phyloP scores from a whole-genome alignment of 2,888 invertebrate genomes.

The Lapara coniferarum region DNA sequence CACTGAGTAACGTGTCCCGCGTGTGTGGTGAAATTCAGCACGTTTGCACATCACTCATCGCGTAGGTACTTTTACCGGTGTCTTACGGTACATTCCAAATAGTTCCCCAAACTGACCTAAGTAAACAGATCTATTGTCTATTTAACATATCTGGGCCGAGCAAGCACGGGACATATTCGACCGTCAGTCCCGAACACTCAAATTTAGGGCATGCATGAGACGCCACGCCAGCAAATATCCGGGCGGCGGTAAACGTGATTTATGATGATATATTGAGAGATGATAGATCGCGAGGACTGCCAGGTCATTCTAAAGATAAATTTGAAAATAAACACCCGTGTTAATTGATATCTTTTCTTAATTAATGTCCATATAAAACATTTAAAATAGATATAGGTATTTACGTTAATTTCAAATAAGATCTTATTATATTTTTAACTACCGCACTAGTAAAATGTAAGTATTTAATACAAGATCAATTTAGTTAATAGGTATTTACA shows the following conservation, averaged over 20 bases:
- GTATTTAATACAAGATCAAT: too few species aligned
- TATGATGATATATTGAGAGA: constrained; percentile 69
- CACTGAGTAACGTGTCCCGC: neutral
- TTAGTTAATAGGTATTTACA: too few species aligned
- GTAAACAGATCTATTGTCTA: constrained; percentile 52
- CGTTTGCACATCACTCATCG: constrained; percentile 34
- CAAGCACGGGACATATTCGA: constrained; percentile 46
- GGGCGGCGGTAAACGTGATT: constrained; percentile 63
- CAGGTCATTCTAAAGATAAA: constrained; percentile 50
- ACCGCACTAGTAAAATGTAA: too few species aligned
- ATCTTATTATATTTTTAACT: too few species aligned
- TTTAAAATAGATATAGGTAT: neutral
- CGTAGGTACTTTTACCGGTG: constrained; percentile 41
- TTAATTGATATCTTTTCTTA: constrained; percentile 23
- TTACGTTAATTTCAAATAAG: too few species aligned
- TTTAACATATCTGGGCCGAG: constrained; percentile 51
- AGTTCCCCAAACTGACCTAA: constrained; percentile 45
- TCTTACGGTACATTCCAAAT: constrained; percentile 41
- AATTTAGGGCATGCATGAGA: constrained; percentile 54
- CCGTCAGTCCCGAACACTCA: constrained; percentile 45
- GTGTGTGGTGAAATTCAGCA: neutral
- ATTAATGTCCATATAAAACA: neutral
- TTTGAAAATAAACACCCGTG: constrained; percentile 39
- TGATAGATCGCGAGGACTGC: constrained; percentile 51
- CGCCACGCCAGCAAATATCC: constrained; percentile 52